phyloP scores from a whole-genome alignment of 2,113 vertebrate species.

The Prochilodus magdalenae region DNA sequence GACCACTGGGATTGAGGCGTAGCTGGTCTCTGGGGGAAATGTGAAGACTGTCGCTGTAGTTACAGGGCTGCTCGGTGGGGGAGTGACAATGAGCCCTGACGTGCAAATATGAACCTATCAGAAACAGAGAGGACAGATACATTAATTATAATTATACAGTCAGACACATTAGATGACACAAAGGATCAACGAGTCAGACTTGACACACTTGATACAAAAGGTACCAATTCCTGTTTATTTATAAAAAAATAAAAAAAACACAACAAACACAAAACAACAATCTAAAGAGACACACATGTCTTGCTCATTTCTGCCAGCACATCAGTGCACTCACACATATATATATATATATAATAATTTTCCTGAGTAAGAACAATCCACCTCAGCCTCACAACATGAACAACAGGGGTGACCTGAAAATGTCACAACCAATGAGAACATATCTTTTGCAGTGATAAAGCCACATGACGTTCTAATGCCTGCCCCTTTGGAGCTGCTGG shows the following conservation, averaged over 20 bases:
- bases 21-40: slow-evolving; percentile 90
- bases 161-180: not conserved
- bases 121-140: slow-evolving; percentile 49
- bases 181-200: not conserved
- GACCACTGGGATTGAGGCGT: slow-evolving; percentile 82
- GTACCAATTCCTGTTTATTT: slow-evolving; percentile 1
- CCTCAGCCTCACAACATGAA: slow-evolving; percentile 19
- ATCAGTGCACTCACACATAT: not conserved
- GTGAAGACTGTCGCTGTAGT: slow-evolving; percentile 92
- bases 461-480: not conserved
- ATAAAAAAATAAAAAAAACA: too few species aligned
- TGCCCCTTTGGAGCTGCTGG: slow-evolving; percentile 5
- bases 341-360: not conserved
- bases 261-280: slow-evolving; percentile 30
- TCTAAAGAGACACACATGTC: slow-evolving; percentile 14
- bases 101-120: slow-evolving; percentile 96
- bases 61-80: slow-evolving; percentile 96
- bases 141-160: slow-evolving; percentile 1
- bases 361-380: slow-evolving; percentile 29
- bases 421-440: slow-evolving; percentile 50
- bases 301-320: not conserved
- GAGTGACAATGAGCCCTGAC: slow-evolving; percentile 94
- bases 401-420: slow-evolving; percentile 46
- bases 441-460: slow-evolving; percentile 21
- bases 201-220: slow-evolving; percentile 6